phyloP scores from a whole-genome alignment of 1,140 invertebrate genomes.

The Pseudomyrmex cubaensis region DNA sequence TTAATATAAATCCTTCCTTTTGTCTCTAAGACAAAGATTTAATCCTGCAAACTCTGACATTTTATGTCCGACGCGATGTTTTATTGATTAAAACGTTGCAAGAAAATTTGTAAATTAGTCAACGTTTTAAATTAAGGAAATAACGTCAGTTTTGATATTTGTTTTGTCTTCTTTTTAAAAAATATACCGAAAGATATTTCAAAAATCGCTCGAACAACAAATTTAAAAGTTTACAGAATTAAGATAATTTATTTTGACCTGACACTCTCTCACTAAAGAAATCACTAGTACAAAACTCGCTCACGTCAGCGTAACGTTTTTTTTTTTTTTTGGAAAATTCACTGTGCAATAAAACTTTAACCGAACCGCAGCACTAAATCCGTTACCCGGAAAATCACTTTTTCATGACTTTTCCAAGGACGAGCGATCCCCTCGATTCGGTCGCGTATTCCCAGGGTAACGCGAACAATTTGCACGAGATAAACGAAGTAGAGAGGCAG shows the following conservation, averaged over 20 bases:
- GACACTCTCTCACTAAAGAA: too few species aligned
- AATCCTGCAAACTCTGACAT: too few species aligned
- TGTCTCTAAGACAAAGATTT: neutral
- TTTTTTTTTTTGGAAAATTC: neutral
- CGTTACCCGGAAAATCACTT: neutral
- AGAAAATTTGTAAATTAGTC: too few species aligned
- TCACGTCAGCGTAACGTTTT: neutral
- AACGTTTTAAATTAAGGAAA: too few species aligned
- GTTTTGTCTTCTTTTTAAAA: too few species aligned
- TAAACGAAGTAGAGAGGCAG: neutral
- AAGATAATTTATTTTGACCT: too few species aligned
- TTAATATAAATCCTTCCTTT: neutral
- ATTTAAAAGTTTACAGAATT: too few species aligned
- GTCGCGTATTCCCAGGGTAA: neutral
- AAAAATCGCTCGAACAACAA: too few species aligned
- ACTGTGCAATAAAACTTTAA: neutral
- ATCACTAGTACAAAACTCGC: neutral
- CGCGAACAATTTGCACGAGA: neutral
- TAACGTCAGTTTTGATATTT: too few species aligned
- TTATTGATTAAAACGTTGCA: too few species aligned
- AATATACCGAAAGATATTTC: too few species aligned
- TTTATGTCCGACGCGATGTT: too few species aligned
- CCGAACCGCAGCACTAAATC: neutral
- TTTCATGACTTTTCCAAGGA: neutral
- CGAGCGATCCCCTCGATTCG: neutral